These are phyloP conservation scores for Euthynnus affinis DNA, from an alignment of 2,797 vertebrate species.

Conservation along the genomic window DNA sequence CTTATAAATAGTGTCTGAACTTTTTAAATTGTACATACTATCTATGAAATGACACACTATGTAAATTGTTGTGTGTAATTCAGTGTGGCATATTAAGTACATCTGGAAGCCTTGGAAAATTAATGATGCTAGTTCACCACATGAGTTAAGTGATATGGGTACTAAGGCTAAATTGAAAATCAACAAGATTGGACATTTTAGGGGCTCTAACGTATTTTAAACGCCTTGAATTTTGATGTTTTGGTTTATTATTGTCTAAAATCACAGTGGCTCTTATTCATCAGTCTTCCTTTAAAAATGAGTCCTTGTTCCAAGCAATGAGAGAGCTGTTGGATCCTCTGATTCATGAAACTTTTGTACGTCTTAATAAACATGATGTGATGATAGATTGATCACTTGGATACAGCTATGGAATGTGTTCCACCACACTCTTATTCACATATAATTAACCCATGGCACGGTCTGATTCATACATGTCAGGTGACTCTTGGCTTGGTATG, in stretches of 20 bases:
- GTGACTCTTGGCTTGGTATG: too few relatives aligned
- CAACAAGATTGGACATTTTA: too few relatives aligned
- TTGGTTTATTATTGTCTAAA: too few relatives aligned
- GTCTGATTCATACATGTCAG: not conserved
- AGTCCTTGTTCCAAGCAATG: too few relatives aligned
- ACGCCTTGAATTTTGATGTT: too few relatives aligned
- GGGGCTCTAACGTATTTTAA: too few relatives aligned
- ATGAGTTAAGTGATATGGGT: not conserved
- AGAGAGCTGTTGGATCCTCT: too few relatives aligned
- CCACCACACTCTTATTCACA: constrained; percentile 1
- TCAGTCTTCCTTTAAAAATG: too few relatives aligned
- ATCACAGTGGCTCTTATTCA: too few relatives aligned
- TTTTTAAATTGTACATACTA: not conserved
- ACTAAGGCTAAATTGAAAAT: too few relatives aligned
- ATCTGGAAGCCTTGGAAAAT: not conserved
- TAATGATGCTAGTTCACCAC: not conserved
- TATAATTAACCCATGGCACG: constrained; percentile 1
- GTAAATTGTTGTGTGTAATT: constrained; percentile 1
- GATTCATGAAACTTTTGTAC: too few relatives aligned
- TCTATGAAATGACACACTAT: not conserved
- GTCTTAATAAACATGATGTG: constrained; percentile 9
- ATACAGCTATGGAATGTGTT: not conserved
- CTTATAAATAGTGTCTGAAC: not conserved
- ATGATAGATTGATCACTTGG: constrained; percentile 15
- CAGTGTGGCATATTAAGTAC: too few relatives aligned